Conservation (phyloP, 2,888 invertebrate genomes). For the Drosophila parthenogenetica region DNA sequence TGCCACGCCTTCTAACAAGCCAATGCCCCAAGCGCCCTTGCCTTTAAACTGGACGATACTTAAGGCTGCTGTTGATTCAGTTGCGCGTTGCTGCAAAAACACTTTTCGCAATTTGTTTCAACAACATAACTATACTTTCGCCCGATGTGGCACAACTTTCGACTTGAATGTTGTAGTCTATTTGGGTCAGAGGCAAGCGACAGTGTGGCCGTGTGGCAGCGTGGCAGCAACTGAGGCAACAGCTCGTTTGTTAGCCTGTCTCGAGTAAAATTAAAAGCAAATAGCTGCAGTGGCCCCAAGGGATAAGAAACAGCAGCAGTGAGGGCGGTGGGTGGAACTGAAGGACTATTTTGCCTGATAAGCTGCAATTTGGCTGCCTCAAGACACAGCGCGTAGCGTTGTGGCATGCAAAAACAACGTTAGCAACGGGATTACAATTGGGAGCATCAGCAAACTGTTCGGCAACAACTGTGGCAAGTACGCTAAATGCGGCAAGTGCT, state of each 20-base stretch:
- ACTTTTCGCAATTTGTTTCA: conserved; percentile 70
- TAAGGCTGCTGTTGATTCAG: conserved; percentile 65
- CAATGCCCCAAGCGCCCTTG: conserved; percentile 8
- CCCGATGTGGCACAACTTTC: conserved; percentile 32
- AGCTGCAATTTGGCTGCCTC: conserved; percentile 67
- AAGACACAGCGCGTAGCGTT: conserved; percentile 24
- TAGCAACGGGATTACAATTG: conserved; percentile 34
- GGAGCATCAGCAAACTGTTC: conserved; percentile 6
- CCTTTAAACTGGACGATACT: conserved; percentile 59
- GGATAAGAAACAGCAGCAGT: neutral
- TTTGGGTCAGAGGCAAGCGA: conserved; percentile 28
- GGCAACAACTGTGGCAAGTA: conserved; percentile 14
- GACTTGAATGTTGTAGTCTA: conserved; percentile 16
- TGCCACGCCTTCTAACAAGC: conserved; percentile 52
- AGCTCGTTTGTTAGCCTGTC: conserved; percentile 72
- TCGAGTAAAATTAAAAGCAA: conserved; percentile 75
- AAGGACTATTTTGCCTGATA: conserved; percentile 60
- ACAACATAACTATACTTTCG: conserved; percentile 10
- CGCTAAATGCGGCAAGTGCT: conserved; percentile 12
- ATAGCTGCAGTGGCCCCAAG: conserved; percentile 60
- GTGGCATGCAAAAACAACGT: conserved; percentile 65
- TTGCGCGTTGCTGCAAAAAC: conserved; percentile 69
- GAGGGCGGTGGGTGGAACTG: neutral
- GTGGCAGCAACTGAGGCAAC: conserved; percentile 53
- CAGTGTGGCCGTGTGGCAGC: conserved; percentile 5